Evolutionary conservation across 2,888 invertebrate genomes (phyloP).

Genomic region (Mylabris sibirica): DNA sequence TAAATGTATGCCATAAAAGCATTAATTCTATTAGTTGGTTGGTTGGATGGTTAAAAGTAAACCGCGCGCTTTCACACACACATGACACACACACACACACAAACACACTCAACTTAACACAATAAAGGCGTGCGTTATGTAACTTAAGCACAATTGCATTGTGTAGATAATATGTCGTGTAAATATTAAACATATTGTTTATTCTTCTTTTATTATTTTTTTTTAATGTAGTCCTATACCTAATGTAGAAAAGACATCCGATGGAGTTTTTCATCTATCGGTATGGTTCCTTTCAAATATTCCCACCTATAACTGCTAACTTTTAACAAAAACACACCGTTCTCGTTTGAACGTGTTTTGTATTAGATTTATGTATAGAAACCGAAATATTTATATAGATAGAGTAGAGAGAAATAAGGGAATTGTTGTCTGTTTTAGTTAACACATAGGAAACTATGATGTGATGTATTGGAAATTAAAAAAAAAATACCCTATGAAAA

Average conservation of each 20-base stretch:
- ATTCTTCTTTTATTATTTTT: neutral
- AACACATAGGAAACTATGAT: neutral
- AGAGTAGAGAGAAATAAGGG: neutral
- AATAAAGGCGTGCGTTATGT: conserved; percentile 30
- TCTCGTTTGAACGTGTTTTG: neutral
- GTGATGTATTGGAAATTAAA: neutral
- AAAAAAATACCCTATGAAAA: neutral
- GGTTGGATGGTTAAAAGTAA: neutral
- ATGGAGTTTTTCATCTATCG: conserved; percentile 1
- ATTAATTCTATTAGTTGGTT: neutral
- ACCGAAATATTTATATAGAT: neutral
- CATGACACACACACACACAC: no score
- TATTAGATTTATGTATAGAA: neutral
- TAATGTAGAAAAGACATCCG: neutral
- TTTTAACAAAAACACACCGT: conserved; percentile 2
- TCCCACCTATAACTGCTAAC: neutral
- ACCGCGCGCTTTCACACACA: neutral
- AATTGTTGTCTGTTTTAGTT: neutral
- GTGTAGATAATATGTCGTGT: conserved; percentile 29
- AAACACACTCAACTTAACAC: conserved; percentile 12
- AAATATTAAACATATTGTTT: conserved; percentile 18
- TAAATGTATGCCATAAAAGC: neutral
- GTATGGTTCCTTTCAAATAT: neutral
- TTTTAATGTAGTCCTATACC: neutral
- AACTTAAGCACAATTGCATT: conserved; percentile 33